Conservation (phyloP, 1,140 invertebrate genomes). For the Aleiodes sp. region DNA sequence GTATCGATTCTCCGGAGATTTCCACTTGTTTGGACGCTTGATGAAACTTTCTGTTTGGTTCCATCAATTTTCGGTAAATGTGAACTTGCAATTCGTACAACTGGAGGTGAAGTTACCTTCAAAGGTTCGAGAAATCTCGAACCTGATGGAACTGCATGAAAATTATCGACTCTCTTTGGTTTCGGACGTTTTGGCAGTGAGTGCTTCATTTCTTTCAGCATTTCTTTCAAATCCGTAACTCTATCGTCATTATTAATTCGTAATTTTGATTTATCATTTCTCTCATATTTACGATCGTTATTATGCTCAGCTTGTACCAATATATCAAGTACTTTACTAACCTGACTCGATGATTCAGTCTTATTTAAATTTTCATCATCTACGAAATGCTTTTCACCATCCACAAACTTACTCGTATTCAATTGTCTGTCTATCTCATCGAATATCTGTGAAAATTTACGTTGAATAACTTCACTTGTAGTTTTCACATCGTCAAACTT, state of each 20-base stretch:
- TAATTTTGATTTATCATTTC: not conserved
- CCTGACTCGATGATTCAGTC: constrained; percentile 42
- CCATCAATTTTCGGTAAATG: not conserved
- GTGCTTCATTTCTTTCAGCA: constrained; percentile 75
- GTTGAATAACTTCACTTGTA: constrained; percentile 34
- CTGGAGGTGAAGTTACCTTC: constrained; percentile 15
- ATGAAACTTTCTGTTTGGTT: constrained; percentile 63
- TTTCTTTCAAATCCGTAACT: constrained; percentile 68
- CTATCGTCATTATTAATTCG: constrained; percentile 57
- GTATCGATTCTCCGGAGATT: constrained; percentile 58
- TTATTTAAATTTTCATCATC: constrained; percentile 27
- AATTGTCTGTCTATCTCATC: constrained; percentile 56
- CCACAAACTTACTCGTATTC: constrained; percentile 33
- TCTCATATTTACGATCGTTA: constrained; percentile 30
- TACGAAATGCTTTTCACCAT: constrained; percentile 21
- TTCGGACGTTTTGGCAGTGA: constrained; percentile 69
- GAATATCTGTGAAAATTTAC: constrained; percentile 58
- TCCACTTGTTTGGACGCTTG: constrained; percentile 65
- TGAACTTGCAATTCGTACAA: constrained; percentile 11
- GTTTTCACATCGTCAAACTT: constrained; percentile 17
- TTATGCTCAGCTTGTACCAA: constrained; percentile 46
- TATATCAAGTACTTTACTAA: constrained; percentile 50
- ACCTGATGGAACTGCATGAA: not conserved
- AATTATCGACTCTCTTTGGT: constrained; percentile 35
- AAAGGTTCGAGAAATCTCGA: not conserved